A percentile compares a stretch with the other conserved stretches of the same genome.
Evolutionary conservation across 2,888 invertebrate species (phyloP).

Genomic region (Capitulum mitella): DNA sequence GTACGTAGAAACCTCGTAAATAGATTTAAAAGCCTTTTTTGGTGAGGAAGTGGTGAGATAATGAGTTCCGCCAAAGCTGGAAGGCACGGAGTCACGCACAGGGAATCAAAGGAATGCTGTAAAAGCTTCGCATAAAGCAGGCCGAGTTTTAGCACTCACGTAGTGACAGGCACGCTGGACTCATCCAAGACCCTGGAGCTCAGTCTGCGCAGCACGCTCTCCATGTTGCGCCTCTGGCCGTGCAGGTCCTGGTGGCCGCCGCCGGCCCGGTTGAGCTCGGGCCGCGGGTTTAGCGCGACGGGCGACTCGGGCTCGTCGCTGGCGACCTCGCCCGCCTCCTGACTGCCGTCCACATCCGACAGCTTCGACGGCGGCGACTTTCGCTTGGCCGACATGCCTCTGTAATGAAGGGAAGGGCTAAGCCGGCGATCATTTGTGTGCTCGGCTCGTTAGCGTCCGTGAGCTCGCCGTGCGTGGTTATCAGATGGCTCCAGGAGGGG

Average conservation of each 20-base stretch:
- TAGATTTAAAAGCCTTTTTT: no score
- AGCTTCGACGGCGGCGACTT: constrained; percentile 23
- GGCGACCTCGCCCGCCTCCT: not conserved
- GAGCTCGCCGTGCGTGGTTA: not conserved
- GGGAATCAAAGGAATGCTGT: no score
- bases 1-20: no score
- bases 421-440: no score
- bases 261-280: not conserved
- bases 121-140: not conserved
- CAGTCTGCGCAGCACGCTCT: not conserved
- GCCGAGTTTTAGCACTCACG: not conserved
- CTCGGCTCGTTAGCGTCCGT: no score
- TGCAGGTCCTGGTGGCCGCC: not conserved
- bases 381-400: constrained; percentile 5
- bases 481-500: not conserved
- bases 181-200: not conserved
- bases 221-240: not conserved
- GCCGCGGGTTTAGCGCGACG: not conserved
- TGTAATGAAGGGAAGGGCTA: not conserved
- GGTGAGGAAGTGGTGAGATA: no score
- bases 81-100: no score
- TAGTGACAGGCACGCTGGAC: not conserved
- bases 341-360: not conserved
- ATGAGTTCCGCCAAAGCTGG: no score
- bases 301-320: constrained; percentile 4